A percentile compares a stretch with the other conserved stretches of the same genome.
phyloP scores from a whole-genome alignment of 1,140 invertebrate genomes.

The Psilanteris sp. region DNA sequence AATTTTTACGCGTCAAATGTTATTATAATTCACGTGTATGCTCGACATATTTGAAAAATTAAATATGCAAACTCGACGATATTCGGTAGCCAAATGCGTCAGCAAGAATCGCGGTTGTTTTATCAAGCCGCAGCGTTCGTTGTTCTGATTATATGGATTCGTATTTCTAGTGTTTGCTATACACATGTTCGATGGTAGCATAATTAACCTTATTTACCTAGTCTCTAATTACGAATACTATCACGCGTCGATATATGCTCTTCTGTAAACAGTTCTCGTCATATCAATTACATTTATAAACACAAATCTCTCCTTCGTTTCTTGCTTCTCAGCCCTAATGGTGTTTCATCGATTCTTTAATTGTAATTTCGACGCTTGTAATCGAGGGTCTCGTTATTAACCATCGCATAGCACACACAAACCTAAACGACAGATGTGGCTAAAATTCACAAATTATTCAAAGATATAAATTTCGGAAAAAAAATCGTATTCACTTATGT shows the following conservation, averaged over 20 bases:
- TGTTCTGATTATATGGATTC: constrained; percentile 71
- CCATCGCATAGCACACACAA: no score
- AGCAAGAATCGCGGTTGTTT: constrained; percentile 56
- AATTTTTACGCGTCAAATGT: constrained; percentile 45
- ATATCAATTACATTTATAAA: constrained; percentile 47
- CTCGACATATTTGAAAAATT: constrained; percentile 51
- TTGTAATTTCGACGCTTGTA: constrained; percentile 42
- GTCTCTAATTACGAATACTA: constrained; percentile 71
- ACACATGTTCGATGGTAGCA: constrained; percentile 58
- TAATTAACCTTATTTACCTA: constrained; percentile 77
- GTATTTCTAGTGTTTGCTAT: constrained; percentile 64
- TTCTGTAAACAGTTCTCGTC: constrained; percentile 48
- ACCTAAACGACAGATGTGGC: no score
- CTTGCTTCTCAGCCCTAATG: constrained; percentile 28
- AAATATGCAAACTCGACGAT: constrained; percentile 59
- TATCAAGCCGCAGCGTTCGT: constrained; percentile 60
- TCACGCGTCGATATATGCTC: constrained; percentile 52
- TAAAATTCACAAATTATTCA: no score
- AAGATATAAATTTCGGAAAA: no score
- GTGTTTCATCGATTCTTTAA: constrained; percentile 44
- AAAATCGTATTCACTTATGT: no score
- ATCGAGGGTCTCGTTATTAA: no score
- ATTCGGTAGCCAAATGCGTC: constrained; percentile 57
- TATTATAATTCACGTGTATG: constrained; percentile 46
- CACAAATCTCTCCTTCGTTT: constrained; percentile 40